Base-by-base conservation (phyloP, 2,113 vertebrate species). In the Rhizomys pruinosus region DNA sequence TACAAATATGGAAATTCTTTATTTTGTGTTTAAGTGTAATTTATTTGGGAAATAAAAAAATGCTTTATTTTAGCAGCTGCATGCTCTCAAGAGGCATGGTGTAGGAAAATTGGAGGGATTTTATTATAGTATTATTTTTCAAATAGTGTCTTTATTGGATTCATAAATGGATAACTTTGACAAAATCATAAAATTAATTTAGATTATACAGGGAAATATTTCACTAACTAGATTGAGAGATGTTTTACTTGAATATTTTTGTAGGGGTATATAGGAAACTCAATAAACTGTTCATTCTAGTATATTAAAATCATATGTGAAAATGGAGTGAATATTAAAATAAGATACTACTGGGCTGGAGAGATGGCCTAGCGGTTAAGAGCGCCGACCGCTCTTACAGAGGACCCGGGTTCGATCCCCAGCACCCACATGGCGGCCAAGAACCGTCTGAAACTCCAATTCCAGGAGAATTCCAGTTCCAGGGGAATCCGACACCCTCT, bases 101-200 rank as follows among this genome's bases (percentile, higher is more conserved):
- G 10, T 93, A 81, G 1, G 5, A 74, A 92, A 74, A 20, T 89
- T 10, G 19, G 9, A 7, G 3, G 1, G n/a, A n/a, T 47, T 87
- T 74, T 74, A 57, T 80, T 92, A 76, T 42, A 89, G 52, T 89
- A 69, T 66, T 16, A 52, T 44, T 92, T 97, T 87, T 47, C 13
- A 92, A 91, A 4, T 12, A 87, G 20, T 79, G 11, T 68, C 39
- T 94, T 72, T 79, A 72, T 68, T 84, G 10, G 10, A 12, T 4
- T 72, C 61, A 22, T 47, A 89, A 91, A 47, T 55, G 92, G 27
- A 92, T 85, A 37, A 29, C 19, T 91, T 89, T 81, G 34, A 89
- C 10, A 76, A 79, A 74, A 79, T 93, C 80, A 80, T 72, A 72
- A 93, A 82, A 42, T 82, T 69, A 86, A 89, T 76, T 95, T 92